Percentiles rank a stretch among this genome's conserved stretches.
phyloP scores from a whole-genome alignment of 30 jellyfish, hydroid and myxozoan species.

The Aurelia aurita region DNA sequence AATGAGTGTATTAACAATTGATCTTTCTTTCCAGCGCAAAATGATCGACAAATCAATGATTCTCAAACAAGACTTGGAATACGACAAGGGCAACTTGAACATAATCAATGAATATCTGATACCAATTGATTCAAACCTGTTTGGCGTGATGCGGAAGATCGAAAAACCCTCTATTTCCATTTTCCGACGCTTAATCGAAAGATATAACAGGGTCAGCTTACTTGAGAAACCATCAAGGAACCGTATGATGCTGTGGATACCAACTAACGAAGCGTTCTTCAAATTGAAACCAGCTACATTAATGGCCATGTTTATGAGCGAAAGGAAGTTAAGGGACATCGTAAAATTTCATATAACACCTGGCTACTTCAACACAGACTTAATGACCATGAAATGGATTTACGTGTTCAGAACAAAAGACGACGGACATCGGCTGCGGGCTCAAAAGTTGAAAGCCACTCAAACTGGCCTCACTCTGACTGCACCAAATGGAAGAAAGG shows the following conservation, averaged over 20 bases:
- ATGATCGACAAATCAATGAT: conserved; percentile 45
- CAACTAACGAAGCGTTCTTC: conserved; percentile 48
- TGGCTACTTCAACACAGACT: conserved; percentile 66
- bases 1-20: too few species aligned
- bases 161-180: conserved; percentile 42
- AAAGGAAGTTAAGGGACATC: conserved; percentile 24
- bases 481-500: conserved; percentile 9
- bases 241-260: conserved; percentile 61
- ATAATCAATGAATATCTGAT: conserved; percentile 46
- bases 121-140: conserved; percentile 49
- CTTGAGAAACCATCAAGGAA: conserved; percentile 19
- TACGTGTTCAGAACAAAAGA: conserved; percentile 53
- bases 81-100: conserved; percentile 52
- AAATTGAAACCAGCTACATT: conserved; percentile 25
- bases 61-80: conserved; percentile 2
- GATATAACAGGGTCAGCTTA: conserved; percentile 2
- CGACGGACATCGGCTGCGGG: conserved; percentile 31
- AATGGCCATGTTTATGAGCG: conserved; percentile 13
- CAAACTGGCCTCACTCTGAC: conserved; percentile 42
- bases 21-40: conserved; percentile 25
- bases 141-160: conserved; percentile 21
- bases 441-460: conserved; percentile 27
- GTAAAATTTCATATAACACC: conserved; percentile 68
- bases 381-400: conserved; percentile 63
- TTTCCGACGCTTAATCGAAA: conserved; percentile 26